A percentile compares a stretch with the other conserved stretches of the same genome.
Conservation (phyloP, 2,113 vertebrate genomes). For the Heptranchias perlo region DNA sequence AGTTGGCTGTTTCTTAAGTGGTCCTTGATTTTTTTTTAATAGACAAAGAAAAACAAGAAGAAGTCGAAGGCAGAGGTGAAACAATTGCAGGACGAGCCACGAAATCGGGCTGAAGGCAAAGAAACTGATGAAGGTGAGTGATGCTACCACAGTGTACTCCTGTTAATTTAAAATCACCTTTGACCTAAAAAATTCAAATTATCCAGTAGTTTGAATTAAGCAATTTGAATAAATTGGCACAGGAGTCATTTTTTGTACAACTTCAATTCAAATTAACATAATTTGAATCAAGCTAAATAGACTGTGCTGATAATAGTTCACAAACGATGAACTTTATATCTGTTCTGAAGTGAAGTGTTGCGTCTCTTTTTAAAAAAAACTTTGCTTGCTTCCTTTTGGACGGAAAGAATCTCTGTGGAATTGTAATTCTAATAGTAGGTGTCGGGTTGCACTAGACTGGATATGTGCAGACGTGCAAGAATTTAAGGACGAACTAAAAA, state of each 20-base stretch:
- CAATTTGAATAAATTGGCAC: background rate
- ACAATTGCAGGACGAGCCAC: background rate
- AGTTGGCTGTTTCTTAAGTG: background rate
- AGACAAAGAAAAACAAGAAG: constrained; percentile 37
- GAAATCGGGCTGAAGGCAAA: constrained; percentile 5
- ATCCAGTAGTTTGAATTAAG: background rate
- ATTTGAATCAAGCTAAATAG: background rate
- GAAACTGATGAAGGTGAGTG: constrained; percentile 34
- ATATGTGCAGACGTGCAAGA: background rate
- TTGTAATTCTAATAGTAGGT: background rate
- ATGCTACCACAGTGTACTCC: background rate
- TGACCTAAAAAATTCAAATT: background rate
- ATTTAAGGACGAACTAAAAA: background rate
- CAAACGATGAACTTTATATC: background rate
- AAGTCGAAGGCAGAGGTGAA: constrained; percentile 29
- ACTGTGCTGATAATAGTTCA: background rate
- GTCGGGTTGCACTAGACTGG: background rate
- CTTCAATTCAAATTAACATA: background rate
- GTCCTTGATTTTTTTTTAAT: background rate
- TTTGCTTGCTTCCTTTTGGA: background rate
- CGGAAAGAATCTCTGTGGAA: background rate
- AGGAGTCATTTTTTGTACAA: background rate
- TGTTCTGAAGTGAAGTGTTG: background rate
- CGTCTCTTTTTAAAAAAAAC: background rate
- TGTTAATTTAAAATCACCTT: background rate